Evolutionary conservation across 2,888 invertebrate species (phyloP), one percentile per base, ranked within the genome.

Genomic region (Lasius fuliginosus): DNA sequence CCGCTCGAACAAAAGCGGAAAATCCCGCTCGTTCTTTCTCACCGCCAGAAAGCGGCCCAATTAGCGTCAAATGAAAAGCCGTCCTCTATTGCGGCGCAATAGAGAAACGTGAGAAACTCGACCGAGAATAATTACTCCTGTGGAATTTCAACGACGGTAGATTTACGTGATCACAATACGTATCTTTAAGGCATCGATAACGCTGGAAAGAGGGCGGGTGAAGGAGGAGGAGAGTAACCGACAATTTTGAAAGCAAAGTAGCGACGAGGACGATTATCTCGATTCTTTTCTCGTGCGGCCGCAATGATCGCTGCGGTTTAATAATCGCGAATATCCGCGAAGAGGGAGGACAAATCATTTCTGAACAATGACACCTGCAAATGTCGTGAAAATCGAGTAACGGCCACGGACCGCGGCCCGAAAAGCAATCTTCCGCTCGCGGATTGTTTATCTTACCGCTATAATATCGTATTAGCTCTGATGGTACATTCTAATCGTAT

Each of bases 61-160:
- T 85, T 85, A 82, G 75, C 53, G 60, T n/a, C 68, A 49, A 83
- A 75, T 69, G 82, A 85, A 83, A 83, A 85, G 75, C 82, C 49
- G 42, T 42, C 58, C 30, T 60, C 58, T 23, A 46, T 62, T 62
- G 75, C 68, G 68, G 60, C 40, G 49, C 53, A 64, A n/a, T n/a
- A 36, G 71, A 81, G 81, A 81, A 81, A 81, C 69, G 81, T 81
- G 83, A 81, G 83, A 81, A 71, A 75, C n/a, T 9, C 83, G 53
- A n/a, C 8, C 49, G 69, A 42, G 69, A 53, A 53, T 64, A 84
- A 84, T 84, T 77, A 40, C 64, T 53, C 46, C 65, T 23, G 67
- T 58, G 64, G 23, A 84, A 81, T 84, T 81, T 65, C 83, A 65
- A 81, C 49, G 49, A 69, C 9, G 69, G 62, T 23, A 65, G 81